phyloP scores from a whole-genome alignment of 2,888 invertebrate genomes.

The Dasysyrphus albostriatus region DNA sequence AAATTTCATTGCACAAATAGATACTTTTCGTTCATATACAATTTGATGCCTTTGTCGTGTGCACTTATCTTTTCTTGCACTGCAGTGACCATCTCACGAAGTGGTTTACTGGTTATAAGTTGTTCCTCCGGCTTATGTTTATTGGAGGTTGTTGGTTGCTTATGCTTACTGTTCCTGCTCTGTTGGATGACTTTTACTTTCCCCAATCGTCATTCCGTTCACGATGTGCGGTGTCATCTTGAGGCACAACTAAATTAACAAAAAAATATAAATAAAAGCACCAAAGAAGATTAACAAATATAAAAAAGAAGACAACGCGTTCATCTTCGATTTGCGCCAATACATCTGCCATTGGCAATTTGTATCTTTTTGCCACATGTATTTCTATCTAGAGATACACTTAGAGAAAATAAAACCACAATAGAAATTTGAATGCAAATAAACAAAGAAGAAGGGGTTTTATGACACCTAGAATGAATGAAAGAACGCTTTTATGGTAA shows the following conservation, averaged over 20 bases:
- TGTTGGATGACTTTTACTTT: constrained; percentile 76
- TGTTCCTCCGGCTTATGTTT: constrained; percentile 53
- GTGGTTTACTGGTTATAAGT: constrained; percentile 44
- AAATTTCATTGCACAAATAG: constrained; percentile 61
- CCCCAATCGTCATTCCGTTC: constrained; percentile 75
- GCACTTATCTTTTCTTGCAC: constrained; percentile 61
- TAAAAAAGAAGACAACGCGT: constrained; percentile 50
- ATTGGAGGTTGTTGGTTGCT: constrained; percentile 56
- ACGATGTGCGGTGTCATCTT: constrained; percentile 74
- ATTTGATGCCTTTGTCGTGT: constrained; percentile 62
- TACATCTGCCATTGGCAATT: constrained; percentile 53
- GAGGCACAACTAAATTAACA: constrained; percentile 38
- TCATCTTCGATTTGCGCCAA: constrained; percentile 67
- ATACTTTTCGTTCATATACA: constrained; percentile 26
- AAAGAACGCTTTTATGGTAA: no score
- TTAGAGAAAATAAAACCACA: background rate
- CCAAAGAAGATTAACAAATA: constrained; percentile 35
- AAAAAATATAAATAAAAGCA: constrained; percentile 23
- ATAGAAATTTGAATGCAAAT: no score
- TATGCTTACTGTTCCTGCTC: constrained; percentile 41
- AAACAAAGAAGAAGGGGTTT: no score
- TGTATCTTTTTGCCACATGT: constrained; percentile 34
- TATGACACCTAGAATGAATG: no score
- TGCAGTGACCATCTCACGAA: constrained; percentile 74
- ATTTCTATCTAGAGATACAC: constrained; percentile 37